Base-by-base conservation (phyloP, 2,113 vertebrate species). In the Nyctibius bracteatus region DNA sequence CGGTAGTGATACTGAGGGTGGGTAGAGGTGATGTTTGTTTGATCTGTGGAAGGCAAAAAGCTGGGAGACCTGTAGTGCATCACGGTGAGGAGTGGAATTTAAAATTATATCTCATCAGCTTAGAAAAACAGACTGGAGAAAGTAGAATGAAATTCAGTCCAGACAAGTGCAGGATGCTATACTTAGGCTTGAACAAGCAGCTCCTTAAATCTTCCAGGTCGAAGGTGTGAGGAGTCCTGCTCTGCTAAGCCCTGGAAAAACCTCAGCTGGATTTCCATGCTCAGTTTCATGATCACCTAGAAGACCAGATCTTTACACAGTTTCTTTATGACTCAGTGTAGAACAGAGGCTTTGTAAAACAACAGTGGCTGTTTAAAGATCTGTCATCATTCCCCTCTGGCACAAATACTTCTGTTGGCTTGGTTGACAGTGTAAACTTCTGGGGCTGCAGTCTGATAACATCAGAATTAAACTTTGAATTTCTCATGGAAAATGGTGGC, bases 121-220 rank as follows among this genome's bases (percentile, higher is more conserved):
- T 35, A 52, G n/a, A 43, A 88, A 86, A 92, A 39, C 39, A 67
- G 72, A 44, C 8, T 44, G 51, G 43, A 88, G 57, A 86, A 81
- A 74, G 46, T 16, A 78, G 58, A 37, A 73, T 51, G 18, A 86
- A 93, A 83, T 62, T 88, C 91, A 58, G 37, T 28, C 54, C 19
- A 57, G 25, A 63, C 10, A 35, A 16, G 0, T 31, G 20, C 54
- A 83, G 63, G 66, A 61, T 82, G 22, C 27, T 88, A 35, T 61
- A 52, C 17, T 72, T 75, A 31, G 51, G 5, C 46, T 86, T 94
- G 55, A 67, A 59, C 25, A 59, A 84, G 59, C 4, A 71, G 24
- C 44, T 92, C 33, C 24, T 81, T 86, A 31, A 74, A 79, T 92
- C 65, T 95, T 95, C n/a, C 22, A 47, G 20, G 41, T 79, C 79